Evolutionary conservation across 2,888 invertebrate species (phyloP), one percentile per base, ranked within the genome.

Genomic region (Parochlus steinenii): DNA sequence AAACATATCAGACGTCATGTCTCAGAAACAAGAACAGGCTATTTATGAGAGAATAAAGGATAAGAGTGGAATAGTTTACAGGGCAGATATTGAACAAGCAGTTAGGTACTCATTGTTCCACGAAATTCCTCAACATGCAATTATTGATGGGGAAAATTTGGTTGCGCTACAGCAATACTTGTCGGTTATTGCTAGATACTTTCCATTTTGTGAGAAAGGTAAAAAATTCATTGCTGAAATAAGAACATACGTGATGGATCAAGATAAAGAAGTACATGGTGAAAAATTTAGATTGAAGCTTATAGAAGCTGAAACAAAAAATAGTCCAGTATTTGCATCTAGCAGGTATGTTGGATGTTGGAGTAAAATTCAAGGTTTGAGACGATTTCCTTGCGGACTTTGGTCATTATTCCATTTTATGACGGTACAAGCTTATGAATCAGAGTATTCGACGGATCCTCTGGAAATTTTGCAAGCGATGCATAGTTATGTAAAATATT

Each of bases 341-440:
- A 48, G 50, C 15, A 58, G 61, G n/a, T 95, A 80, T 72, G 57
- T 81, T 22, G 78, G 76, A 3, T 98, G 97, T 51, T 67, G 65
- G 45, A 87, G 90, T 7, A 89, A 89, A 45, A 64, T 69, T 37
- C 58, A 71, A 0, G 64, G 67, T 40, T 73, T 68, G 47, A 67
- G 95, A 32, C 92, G 93, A 8, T 97, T 85, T 54, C 82, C 92
- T 1, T 98, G 97, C 58, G 81, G 90, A 0, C 62, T 98, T 20
- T 98, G 98, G 98, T 80, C 76, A 10, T 59, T 92, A 45, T 98
- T 93, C 53, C 98, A 98, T 52, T 80, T 78, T 23, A 58, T 98
- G 37, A 85, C 89, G 1, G 83, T 92, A 0, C 75, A 76, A 51
- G 76, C 82, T 8, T 68, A 67, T 4, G 54, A 58, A 17, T 46